Evolutionary conservation across 1,140 invertebrate species (phyloP), one percentile per base, ranked within the genome.

Genomic region (Triops longicaudatus): DNA sequence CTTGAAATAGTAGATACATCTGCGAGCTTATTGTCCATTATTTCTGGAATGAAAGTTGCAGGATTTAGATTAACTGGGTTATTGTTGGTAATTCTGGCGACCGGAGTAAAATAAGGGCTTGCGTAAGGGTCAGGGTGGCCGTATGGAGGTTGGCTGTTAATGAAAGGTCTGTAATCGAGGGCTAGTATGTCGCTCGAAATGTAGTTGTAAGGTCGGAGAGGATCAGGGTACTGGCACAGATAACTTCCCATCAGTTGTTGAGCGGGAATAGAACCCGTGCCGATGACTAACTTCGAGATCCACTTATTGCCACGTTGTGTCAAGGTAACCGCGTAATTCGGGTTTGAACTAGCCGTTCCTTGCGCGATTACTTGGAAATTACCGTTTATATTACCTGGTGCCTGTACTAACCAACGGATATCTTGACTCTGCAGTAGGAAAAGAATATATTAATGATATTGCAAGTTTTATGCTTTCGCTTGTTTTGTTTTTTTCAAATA

Each of bases 231-330:
- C 50, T 63, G 50, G 50, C 50, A 63, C 9, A 63, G 14, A 17
- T 63, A 63, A 22, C 50, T 63, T 63, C 50, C 50, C 50, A 63
- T 63, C n/a, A 63, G 14, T 22, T 63, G 50, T 63, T 63, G 50
- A 14, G 50, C 50, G 0, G 50, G 14, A 63, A 63, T 63, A 22
- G 50, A 63, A 6, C 50, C 50, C 6, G 50, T 63, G 50, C 50
- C 50, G 14, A 63, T 63, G 50, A 63, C 50, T n/a, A 63, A 22
- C 14, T 22, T 63, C 17, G 50, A 63, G 6, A 63, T 14, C 50
- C 50, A 63, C 22, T 10, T 63, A 22, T 63, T 63, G 50, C n/a
- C 50, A 11, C 14, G 14, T 17, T 63, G 50, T n/a, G 50, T 63
- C 50, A 63, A 63, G 50, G 50, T 63, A 63, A 63, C 50, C 7